These are phyloP conservation scores for Forbesichthys agassizii DNA, from an alignment of 2,113 vertebrate genomes.

Conservation along the genomic window DNA sequence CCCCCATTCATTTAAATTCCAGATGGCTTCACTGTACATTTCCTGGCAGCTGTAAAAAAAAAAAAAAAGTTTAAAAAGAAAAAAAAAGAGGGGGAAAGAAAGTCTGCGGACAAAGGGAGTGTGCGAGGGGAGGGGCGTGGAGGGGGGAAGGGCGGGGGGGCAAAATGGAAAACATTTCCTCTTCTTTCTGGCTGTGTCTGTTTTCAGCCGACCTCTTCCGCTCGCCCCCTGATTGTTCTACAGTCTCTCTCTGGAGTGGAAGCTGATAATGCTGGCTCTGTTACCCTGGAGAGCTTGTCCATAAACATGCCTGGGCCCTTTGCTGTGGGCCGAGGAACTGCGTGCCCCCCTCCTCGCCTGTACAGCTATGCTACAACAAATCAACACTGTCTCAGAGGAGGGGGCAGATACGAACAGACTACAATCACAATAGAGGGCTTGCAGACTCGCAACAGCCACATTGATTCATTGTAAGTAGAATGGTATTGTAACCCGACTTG, in stretches of 20 bases:
- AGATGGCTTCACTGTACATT: slow-evolving; percentile 75
- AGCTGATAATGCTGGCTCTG: slow-evolving; percentile 51
- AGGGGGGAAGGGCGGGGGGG: slow-evolving; percentile 31
- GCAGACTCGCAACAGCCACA: slow-evolving; percentile 25
- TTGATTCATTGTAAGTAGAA: slow-evolving; percentile 27
- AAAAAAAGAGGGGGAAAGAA: slow-evolving; percentile 55
- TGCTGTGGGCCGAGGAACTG: slow-evolving; percentile 41
- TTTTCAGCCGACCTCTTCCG: slow-evolving; percentile 45
- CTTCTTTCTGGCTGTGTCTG: slow-evolving; percentile 56
- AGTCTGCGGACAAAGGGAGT: slow-evolving; percentile 51
- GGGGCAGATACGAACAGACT: slow-evolving; percentile 4
- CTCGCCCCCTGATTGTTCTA: slow-evolving; percentile 43
- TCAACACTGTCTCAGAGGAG: slow-evolving; percentile 43
- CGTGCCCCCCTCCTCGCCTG: slow-evolving; percentile 41
- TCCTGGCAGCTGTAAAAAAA: slow-evolving; percentile 71
- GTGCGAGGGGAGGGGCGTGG: slow-evolving; percentile 1
- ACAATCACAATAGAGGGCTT: slow-evolving; percentile 30
- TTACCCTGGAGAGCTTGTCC: slow-evolving; percentile 41
- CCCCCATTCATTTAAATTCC: slow-evolving; percentile 75
- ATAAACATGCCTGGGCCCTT: slow-evolving; percentile 20
- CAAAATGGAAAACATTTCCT: slow-evolving; percentile 72
- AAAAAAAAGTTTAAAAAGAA: not conserved
- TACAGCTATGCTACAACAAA: slow-evolving; percentile 52
- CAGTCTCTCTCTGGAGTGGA: slow-evolving; percentile 48
- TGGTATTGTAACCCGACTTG: not conserved